Conservation (phyloP, 2,888 invertebrate species). For the Netelia inedita region DNA sequence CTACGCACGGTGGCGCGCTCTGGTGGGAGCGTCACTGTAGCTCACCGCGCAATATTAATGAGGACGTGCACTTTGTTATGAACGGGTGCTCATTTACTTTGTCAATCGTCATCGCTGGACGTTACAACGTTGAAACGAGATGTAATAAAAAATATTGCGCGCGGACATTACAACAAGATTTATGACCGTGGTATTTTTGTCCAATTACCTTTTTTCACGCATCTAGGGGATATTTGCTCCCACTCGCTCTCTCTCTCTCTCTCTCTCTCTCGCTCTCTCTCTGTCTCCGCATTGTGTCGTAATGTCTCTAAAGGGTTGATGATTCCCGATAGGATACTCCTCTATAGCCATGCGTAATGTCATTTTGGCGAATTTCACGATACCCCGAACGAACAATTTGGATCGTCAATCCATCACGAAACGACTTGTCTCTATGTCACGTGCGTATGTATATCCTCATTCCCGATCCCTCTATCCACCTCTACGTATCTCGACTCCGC, state of each 20-base stretch:
- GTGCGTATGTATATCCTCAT: neutral
- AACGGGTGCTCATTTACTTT: conserved; percentile 48
- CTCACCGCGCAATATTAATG: conserved; percentile 24
- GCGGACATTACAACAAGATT: conserved; percentile 28
- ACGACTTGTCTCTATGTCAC: conserved; percentile 22
- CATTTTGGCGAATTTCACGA: conserved; percentile 31
- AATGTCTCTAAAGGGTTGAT: neutral
- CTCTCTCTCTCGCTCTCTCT: too few species aligned
- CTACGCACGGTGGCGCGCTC: conserved; percentile 1
- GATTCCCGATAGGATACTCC: neutral
- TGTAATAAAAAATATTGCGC: conserved; percentile 40
- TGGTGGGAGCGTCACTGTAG: conserved; percentile 18
- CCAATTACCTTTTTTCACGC: too few species aligned
- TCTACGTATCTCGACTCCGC: neutral
- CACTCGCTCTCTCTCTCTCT: neutral
- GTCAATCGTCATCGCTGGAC: conserved; percentile 18
- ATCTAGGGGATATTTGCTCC: neutral
- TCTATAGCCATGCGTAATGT: conserved; percentile 22
- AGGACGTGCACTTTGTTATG: conserved; percentile 27
- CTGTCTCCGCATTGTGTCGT: conserved; percentile 19
- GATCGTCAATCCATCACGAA: conserved; percentile 45
- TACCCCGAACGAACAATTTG: conserved; percentile 32
- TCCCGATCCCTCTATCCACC: conserved; percentile 10
- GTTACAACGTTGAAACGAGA: conserved; percentile 52
- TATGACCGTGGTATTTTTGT: conserved; percentile 13